Evolutionary conservation across 2,797 vertebrate genomes (phyloP).

Genomic region (Chiropotes sagulatus): DNA sequence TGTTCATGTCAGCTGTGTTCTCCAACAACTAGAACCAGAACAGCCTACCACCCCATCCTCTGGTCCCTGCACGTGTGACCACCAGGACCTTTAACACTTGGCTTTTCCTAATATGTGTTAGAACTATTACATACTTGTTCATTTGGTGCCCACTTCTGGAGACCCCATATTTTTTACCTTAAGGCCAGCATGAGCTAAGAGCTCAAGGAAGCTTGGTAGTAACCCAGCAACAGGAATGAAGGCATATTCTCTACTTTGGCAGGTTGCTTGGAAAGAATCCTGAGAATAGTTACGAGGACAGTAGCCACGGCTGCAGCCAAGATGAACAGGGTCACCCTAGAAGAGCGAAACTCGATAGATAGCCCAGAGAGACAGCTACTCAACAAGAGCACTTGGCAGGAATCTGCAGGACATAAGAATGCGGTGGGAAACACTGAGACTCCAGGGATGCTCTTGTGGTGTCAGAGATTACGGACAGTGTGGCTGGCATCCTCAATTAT

Average conservation of each 20-base stretch:
- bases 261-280: neutral
- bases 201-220: neutral
- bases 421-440: neutral
- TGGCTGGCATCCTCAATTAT: neutral
- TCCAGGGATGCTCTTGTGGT: neutral
- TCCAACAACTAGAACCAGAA: neutral
- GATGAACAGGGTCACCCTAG: neutral
- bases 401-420: neutral
- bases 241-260: neutral
- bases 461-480: neutral
- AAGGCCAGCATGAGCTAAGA: neutral
- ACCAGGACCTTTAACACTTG: neutral
- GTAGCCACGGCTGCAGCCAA: neutral
- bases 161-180: neutral
- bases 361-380: neutral
- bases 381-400: neutral
- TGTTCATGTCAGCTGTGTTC: neutral
- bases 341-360: neutral
- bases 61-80: neutral
- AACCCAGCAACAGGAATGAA: neutral
- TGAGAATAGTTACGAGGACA: neutral
- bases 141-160: neutral
- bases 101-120: neutral
- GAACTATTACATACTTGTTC: neutral
- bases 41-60: accelerated